phyloP scores from a whole-genome alignment of 1,140 invertebrate genomes.

The Drosophila hydei region DNA sequence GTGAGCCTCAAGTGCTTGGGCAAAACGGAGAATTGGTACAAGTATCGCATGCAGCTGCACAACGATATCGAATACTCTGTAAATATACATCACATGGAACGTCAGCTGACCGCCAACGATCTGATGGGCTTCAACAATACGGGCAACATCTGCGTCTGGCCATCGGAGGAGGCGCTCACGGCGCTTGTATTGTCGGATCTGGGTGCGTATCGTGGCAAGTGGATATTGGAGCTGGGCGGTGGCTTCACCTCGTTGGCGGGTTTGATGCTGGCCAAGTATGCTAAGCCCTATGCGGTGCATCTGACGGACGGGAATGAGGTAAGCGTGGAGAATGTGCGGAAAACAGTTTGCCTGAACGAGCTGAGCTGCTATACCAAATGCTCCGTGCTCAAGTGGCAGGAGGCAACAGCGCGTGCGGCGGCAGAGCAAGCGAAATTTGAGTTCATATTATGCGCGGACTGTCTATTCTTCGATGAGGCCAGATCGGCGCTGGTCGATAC shows the following conservation, averaged over 20 bases:
- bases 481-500: constrained; percentile 89
- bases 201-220: constrained; percentile 87
- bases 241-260: constrained; percentile 94
- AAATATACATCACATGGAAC: constrained; percentile 86
- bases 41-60: constrained; percentile 85
- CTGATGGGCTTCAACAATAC: constrained; percentile 95
- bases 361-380: constrained; percentile 84
- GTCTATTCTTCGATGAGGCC: constrained; percentile 93
- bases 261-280: constrained; percentile 89
- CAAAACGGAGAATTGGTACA: constrained; percentile 84
- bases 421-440: constrained; percentile 85
- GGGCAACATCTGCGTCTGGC: constrained; percentile 96
- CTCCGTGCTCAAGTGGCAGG: constrained; percentile 85
- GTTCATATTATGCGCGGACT: constrained; percentile 91
- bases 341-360: constrained; percentile 87
- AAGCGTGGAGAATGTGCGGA: constrained; percentile 90
- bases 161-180: constrained; percentile 93
- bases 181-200: constrained; percentile 90
- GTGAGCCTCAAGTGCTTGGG: constrained; percentile 74
- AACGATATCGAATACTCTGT: constrained; percentile 84
- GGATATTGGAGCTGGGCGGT: constrained; percentile 91
- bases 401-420: constrained; percentile 48
- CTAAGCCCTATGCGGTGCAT: constrained; percentile 85
- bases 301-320: constrained; percentile 92
- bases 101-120: constrained; percentile 88